phyloP scores from a whole-genome alignment of 2,888 invertebrate genomes.

The Hecatera dysodea region DNA sequence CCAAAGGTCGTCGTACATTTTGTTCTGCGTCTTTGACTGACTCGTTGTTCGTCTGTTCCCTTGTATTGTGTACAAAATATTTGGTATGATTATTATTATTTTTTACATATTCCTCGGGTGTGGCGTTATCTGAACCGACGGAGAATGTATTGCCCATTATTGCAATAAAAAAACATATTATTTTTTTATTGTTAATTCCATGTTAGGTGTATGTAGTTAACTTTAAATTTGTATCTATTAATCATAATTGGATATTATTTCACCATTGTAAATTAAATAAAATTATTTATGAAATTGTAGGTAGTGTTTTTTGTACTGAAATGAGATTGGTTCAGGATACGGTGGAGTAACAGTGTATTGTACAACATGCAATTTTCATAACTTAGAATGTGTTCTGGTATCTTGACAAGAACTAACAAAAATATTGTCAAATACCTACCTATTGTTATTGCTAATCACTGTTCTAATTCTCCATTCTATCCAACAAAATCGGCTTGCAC shows the following conservation, averaged over 20 bases:
- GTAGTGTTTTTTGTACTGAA: constrained; percentile 80
- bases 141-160: constrained; percentile 50
- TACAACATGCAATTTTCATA: constrained; percentile 38
- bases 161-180: constrained; percentile 62
- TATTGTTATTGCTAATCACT: too few relatives aligned
- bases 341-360: constrained; percentile 24
- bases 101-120: constrained; percentile 67
- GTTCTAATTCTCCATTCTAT: too few relatives aligned
- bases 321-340: constrained; percentile 67
- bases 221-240: constrained; percentile 80
- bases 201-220: constrained; percentile 81
- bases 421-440: neutral
- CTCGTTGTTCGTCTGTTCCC: constrained; percentile 56
- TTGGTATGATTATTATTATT: constrained; percentile 68
- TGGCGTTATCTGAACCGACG: constrained; percentile 57
- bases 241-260: constrained; percentile 78
- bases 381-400: constrained; percentile 2
- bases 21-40: constrained; percentile 56
- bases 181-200: constrained; percentile 78
- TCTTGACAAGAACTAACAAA: neutral
- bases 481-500: too few relatives aligned
- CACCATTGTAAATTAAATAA: constrained; percentile 82
- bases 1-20: constrained; percentile 55
- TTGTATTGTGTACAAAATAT: constrained; percentile 71
- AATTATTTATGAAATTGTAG: constrained; percentile 84